Evolutionary conservation across 2,797 vertebrate genomes (phyloP).

Genomic region (Pantherophis alleghaniensis): DNA sequence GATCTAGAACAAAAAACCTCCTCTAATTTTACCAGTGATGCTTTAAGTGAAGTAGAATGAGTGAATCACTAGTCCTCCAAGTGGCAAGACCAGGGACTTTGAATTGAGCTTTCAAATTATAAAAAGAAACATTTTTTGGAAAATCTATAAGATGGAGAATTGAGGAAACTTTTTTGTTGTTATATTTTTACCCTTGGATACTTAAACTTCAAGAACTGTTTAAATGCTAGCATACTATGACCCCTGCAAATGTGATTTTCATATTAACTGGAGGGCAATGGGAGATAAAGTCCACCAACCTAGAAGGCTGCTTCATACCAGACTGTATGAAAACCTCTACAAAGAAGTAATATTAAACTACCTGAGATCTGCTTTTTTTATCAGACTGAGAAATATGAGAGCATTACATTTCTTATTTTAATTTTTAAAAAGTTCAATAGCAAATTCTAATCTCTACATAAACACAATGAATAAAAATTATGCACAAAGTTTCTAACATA

Average conservation of each 20-base stretch:
- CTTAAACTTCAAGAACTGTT: not conserved
- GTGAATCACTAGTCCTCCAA: not conserved
- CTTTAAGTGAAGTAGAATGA: accelerated
- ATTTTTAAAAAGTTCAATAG: not conserved
- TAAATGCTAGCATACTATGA: not conserved
- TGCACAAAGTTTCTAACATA: not conserved
- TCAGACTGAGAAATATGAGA: not conserved
- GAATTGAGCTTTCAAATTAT: not conserved
- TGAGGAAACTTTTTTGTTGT: not conserved
- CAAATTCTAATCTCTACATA: not conserved
- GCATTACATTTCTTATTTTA: not conserved
- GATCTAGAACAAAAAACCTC: conserved; percentile 22
- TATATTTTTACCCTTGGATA: not conserved
- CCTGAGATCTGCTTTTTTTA: not conserved
- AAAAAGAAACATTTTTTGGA: conserved; percentile 16
- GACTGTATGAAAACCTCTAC: not conserved
- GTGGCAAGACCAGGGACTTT: not conserved
- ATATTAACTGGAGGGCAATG: not conserved
- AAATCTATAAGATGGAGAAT: not conserved
- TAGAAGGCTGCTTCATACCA: not conserved
- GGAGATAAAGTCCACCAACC: not conserved
- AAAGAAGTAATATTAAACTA: not conserved
- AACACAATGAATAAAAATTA: not conserved
- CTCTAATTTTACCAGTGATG: conserved; percentile 27
- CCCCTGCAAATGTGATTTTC: not conserved